Conservation (phyloP, 2,113 vertebrate species). For the Burhinus bistriatus region DNA sequence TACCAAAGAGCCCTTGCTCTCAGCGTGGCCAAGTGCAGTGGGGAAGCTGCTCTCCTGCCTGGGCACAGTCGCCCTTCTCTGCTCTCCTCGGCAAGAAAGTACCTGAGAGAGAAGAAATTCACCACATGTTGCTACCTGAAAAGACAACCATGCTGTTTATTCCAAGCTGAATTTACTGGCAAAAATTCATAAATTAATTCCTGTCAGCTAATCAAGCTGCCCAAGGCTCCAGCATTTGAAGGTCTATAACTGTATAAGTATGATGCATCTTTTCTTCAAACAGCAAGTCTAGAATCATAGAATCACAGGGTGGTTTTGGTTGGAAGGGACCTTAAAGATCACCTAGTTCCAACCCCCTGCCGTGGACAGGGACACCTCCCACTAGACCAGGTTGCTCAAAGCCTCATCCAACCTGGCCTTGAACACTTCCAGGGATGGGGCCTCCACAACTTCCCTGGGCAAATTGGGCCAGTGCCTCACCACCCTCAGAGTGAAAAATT, state of each 20-base stretch:
- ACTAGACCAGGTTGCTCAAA: no score
- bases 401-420: no score
- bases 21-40: background rate
- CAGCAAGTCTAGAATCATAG: no score
- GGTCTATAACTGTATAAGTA: background rate
- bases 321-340: no score
- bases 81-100: background rate
- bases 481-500: no score
- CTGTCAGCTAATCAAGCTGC: background rate
- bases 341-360: no score
- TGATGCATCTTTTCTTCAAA: background rate
- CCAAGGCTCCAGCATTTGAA: background rate
- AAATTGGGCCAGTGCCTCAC: no score
- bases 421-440: no score
- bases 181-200: background rate
- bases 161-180: background rate
- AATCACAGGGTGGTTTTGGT: no score
- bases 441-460: no score
- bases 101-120: background rate
- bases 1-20: background rate
- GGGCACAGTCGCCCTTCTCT: background rate
- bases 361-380: no score
- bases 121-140: fast-evolving
- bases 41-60: slow-evolving; percentile 16
- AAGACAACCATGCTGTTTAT: background rate